Conservation (phyloP, 2,888 invertebrate species). For the Zygogramma bicolorata region DNA sequence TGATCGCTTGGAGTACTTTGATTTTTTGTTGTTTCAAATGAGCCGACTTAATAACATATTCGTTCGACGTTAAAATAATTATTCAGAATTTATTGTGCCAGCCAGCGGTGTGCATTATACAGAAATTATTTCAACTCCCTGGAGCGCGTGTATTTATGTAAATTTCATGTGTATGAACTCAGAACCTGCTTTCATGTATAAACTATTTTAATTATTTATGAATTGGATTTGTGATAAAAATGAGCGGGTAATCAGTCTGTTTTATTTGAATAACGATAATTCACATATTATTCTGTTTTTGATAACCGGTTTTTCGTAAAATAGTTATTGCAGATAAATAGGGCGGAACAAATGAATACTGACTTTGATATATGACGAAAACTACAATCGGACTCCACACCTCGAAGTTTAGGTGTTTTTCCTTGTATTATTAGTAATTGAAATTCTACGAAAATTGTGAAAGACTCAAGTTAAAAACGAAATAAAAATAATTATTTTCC, state of each 20-base stretch:
- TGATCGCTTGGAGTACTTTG: conserved; percentile 9
- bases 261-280: conserved; percentile 1
- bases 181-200: not conserved
- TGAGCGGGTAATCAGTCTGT: not conserved
- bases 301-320: not conserved
- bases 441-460: too few relatives aligned
- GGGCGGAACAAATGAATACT: not conserved
- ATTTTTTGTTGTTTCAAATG: conserved; percentile 12
- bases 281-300: not conserved
- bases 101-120: not conserved
- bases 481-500: too few relatives aligned
- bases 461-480: too few relatives aligned
- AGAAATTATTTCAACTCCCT: conserved; percentile 2
- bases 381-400: too few relatives aligned
- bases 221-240: not conserved
- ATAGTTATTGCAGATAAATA: not conserved
- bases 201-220: conserved; percentile 9
- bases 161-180: conserved; percentile 1
- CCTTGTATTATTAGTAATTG: too few relatives aligned
- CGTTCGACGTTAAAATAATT: conserved; percentile 9
- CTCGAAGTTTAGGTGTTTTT: too few relatives aligned
- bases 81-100: not conserved
- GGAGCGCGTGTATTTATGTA: not conserved
- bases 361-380: not conserved
- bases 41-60: conserved; percentile 19